Evolutionary conservation across 2,888 invertebrate genomes (phyloP).

Genomic region (Frankliniella intonsa): DNA sequence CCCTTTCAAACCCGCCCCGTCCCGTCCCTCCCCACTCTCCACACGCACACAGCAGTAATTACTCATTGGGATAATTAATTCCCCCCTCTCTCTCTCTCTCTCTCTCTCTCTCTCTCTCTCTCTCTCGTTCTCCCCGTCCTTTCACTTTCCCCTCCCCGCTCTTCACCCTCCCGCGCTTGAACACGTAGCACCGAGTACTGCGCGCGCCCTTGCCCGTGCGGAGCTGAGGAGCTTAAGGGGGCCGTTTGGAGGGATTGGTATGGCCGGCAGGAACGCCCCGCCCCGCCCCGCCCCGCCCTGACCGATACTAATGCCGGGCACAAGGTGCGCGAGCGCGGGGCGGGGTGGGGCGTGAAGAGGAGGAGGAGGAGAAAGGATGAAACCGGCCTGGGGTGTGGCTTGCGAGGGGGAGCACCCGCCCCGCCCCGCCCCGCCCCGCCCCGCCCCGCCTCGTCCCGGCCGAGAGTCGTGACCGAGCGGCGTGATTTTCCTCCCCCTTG

Average conservation of each 20-base stretch:
- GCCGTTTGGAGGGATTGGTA: background rate
- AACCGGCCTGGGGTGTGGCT: background rate
- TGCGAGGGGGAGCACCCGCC: background rate
- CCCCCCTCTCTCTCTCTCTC: background rate
- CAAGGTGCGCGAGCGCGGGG: background rate
- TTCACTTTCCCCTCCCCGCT: too few species aligned
- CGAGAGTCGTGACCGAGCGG: background rate
- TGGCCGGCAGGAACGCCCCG: background rate
- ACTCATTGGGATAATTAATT: slow-evolving; percentile 25
- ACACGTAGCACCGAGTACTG: too few species aligned
- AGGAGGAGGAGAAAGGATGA: background rate
- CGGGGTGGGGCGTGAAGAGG: background rate
- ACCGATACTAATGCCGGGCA: background rate
- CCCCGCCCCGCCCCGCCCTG: background rate
- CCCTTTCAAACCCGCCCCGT: background rate
- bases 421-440: too few species aligned
- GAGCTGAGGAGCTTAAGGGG: background rate
- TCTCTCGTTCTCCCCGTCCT: too few species aligned
- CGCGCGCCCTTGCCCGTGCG: background rate
- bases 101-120: too few species aligned
- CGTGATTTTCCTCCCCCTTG: background rate
- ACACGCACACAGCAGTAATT: slow-evolving; percentile 11
- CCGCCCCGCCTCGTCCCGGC: background rate
- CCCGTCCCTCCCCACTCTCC: background rate
- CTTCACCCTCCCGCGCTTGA: too few species aligned